Evolutionary conservation across 30 jellyfish, hydroid and myxozoan species (phyloP).

Genomic region (Turritopsis rubra): DNA sequence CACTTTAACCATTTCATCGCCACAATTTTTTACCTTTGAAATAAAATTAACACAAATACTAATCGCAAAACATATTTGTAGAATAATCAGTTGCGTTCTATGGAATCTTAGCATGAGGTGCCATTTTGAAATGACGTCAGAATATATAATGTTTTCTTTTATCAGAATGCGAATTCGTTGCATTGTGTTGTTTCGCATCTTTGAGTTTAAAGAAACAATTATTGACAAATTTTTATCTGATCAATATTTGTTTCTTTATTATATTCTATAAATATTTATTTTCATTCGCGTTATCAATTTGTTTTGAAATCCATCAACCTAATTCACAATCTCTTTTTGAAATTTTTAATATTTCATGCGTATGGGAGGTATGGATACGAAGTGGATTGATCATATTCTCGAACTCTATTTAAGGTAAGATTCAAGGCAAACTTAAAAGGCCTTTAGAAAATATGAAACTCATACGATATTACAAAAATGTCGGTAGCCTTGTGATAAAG

Average conservation of each 20-base stretch:
- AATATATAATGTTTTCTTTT: not conserved
- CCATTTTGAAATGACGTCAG: not conserved
- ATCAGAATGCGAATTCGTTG: not conserved
- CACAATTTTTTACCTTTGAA: too few relatives aligned
- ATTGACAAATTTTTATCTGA: not conserved
- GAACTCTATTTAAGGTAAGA: too few relatives aligned
- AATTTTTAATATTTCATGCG: not conserved
- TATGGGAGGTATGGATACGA: not conserved
- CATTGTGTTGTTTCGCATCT: not conserved
- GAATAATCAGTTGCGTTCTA: not conserved
- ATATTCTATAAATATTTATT: not conserved
- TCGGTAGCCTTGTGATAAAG: not conserved
- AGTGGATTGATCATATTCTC: not conserved
- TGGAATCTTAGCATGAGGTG: not conserved
- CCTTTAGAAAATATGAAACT: not conserved
- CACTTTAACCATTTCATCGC: too few relatives aligned
- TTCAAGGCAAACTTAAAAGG: not conserved
- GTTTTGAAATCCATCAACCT: not conserved
- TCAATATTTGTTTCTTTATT: not conserved
- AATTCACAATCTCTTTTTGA: not conserved
- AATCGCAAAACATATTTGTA: too few relatives aligned
- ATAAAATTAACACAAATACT: too few relatives aligned
- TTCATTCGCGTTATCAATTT: not conserved
- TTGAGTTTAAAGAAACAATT: not conserved
- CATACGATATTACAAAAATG: not conserved